phyloP scores from a whole-genome alignment of 2,113 vertebrate species.

The Pangasianodon gigas region DNA sequence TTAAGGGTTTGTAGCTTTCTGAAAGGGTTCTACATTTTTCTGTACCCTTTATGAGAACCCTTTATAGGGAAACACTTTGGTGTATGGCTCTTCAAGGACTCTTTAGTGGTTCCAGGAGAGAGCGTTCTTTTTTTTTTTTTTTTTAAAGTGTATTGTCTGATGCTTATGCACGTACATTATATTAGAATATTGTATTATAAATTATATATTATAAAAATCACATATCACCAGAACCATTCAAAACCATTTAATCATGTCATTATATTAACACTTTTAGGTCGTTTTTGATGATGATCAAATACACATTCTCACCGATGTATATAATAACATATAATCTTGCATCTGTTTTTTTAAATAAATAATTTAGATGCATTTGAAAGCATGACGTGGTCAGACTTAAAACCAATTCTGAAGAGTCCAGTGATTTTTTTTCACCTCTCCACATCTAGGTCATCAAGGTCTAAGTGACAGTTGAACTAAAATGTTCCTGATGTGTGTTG shows the following conservation, averaged over 20 bases:
- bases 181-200: background rate
- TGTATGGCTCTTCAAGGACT: background rate
- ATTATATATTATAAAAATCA: background rate
- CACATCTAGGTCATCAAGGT: slow-evolving; percentile 32
- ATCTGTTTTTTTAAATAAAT: background rate
- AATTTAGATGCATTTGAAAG: background rate
- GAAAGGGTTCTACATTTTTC: background rate
- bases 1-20: background rate
- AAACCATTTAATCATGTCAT: background rate
- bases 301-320: background rate
- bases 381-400: background rate
- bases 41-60: background rate
- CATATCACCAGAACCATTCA: background rate
- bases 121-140: no score
- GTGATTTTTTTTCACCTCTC: background rate
- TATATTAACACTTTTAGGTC: background rate
- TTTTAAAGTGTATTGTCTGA: background rate
- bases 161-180: background rate
- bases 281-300: background rate
- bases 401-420: background rate
- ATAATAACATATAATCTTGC: background rate
- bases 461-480: slow-evolving; percentile 48
- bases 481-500: slow-evolving; percentile 38
- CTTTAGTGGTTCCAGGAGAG: background rate
- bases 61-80: background rate